Base-by-base conservation (phyloP, 2,797 vertebrate genomes). In the Carcharodon carcharias region DNA sequence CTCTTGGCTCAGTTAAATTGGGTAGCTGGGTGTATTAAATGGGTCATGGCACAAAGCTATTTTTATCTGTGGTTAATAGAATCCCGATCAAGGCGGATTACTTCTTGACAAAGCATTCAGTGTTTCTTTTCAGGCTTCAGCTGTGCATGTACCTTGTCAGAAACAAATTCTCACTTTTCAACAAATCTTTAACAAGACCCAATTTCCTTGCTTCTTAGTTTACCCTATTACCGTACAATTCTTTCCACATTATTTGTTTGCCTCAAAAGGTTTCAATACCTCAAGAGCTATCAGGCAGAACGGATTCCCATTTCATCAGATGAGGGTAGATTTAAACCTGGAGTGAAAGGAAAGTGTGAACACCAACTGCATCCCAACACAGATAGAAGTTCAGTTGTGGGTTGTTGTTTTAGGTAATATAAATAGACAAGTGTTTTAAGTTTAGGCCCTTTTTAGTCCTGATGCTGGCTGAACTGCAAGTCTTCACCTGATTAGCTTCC, bases 51-150 rank as follows among this genome's bases (percentile, higher is more conserved):
- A 94, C 35, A 69, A 50, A 69, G 92, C 92, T 45, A 45, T 69
- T 94, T 94, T 67, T 50, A 94, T 65, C 61, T 67, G 65, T 45
- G 63, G 65, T 94, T 65, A 94, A 69, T 40, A 69, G 92, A 67
- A 94, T 67, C 65, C 92, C 45, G 45, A 94, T 40, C 92, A 65
- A 94, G 88, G 31, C 88, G 12, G 88, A 58, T 58, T 91, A 91
- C 28, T 58, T 61, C 56, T 85, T 91, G 54, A 91, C 92, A 94
- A 94, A 94, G 92, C n/a, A 45, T 4, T 45, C 28, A n/a, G 92
- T 94, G 18, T 69, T 14, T 91, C 31, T 45, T 85, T 45, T 21
- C 58, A 56, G 92, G 63, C 18, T 50, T 69, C 63, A 94, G 40
- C 65, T 94, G 63, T 94, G 31, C 56, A 40, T 92, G 92, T 94